phyloP scores from a whole-genome alignment of 2,113 vertebrate species.

The mouse (Mus musculus) region DNA sequence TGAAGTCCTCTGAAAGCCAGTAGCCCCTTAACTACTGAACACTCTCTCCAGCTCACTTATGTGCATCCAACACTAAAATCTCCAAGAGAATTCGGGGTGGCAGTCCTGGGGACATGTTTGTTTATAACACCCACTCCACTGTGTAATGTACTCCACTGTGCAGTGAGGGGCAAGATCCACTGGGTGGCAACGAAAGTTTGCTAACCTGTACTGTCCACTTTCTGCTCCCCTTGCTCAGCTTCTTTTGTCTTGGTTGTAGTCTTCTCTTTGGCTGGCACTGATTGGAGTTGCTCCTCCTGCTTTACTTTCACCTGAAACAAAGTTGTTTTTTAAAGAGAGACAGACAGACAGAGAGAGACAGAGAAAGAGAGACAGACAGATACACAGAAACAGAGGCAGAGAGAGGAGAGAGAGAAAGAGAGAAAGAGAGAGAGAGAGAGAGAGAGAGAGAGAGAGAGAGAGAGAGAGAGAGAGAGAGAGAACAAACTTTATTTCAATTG shows the following conservation, averaged over 20 bases:
- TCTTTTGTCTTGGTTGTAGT: conserved; percentile 47
- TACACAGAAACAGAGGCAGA: too few species aligned
- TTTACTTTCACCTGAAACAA: conserved; percentile 74
- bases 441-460: too few species aligned
- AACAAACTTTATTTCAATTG: conserved; percentile 54
- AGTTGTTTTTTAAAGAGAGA: background rate
- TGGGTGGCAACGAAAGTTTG: background rate
- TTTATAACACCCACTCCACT: background rate
- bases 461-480: background rate
- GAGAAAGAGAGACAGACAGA: background rate
- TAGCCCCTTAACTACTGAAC: background rate
- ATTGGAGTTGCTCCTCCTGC: conserved; percentile 61
- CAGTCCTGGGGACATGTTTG: background rate
- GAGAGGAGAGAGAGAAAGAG: too few species aligned
- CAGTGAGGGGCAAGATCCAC: background rate
- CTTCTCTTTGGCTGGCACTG: conserved; percentile 63
- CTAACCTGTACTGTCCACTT: conserved; percentile 79
- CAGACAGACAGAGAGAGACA: too few species aligned
- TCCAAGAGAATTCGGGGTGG: background rate
- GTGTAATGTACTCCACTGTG: background rate
- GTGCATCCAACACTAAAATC: conserved; percentile 4
- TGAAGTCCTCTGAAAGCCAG: background rate
- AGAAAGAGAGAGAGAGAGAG: too few species aligned
- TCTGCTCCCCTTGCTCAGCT: background rate
- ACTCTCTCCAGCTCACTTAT: too few species aligned